A percentile compares a stretch with the other conserved stretches of the same genome.
Conservation (phyloP, 1,140 invertebrate genomes). For the Theocolax elegans region DNA sequence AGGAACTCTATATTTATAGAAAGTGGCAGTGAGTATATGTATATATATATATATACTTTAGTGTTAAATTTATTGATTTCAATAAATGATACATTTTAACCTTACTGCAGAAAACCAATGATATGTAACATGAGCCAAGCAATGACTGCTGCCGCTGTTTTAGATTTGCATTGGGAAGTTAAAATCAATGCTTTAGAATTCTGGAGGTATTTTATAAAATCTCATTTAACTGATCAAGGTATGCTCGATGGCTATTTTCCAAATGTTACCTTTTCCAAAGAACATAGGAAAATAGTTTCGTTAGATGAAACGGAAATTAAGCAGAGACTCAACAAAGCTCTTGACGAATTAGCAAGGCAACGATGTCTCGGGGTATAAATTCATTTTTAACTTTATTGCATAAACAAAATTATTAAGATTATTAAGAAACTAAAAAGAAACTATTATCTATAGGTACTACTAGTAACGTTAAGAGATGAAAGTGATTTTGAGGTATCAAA, state of each 20-base stretch:
- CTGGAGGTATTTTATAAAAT: conserved; percentile 76
- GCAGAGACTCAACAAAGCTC: conserved; percentile 72
- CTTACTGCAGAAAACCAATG: conserved; percentile 52
- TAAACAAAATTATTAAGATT: conserved; percentile 14
- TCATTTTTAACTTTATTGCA: background rate
- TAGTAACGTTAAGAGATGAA: conserved; percentile 75
- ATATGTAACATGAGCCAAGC: conserved; percentile 59
- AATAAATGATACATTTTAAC: conserved; percentile 8
- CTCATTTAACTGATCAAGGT: conserved; percentile 76
- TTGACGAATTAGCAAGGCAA: conserved; percentile 73
- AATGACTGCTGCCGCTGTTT: conserved; percentile 73
- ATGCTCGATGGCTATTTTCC: conserved; percentile 84
- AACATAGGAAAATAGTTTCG: conserved; percentile 79
- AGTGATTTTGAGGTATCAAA: conserved; percentile 78
- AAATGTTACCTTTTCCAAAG: conserved; percentile 80
- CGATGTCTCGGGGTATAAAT: conserved; percentile 73
- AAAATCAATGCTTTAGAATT: conserved; percentile 77
- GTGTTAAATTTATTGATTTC: background rate
- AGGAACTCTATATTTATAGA: conserved; percentile 74
- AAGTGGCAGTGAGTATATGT: conserved; percentile 68
- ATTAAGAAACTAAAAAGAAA: background rate
- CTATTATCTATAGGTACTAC: conserved; percentile 62
- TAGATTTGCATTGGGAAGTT: conserved; percentile 84
- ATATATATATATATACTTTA: background rate
- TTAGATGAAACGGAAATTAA: conserved; percentile 77